Conservation (phyloP, 2,888 invertebrate species). For the Latrodectus hesperus region DNA sequence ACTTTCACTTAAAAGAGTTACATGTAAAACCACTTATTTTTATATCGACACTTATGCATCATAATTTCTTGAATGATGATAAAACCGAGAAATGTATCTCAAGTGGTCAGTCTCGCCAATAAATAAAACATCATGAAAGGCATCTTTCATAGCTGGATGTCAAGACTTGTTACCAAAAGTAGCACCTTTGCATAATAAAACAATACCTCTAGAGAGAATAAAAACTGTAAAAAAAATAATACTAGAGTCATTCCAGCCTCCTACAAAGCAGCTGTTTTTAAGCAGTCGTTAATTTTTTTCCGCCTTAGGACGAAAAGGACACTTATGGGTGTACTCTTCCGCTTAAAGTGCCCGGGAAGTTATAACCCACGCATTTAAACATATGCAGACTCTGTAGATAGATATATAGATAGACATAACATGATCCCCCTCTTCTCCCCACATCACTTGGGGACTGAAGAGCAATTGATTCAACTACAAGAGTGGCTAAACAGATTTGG, state of each 20-base stretch:
- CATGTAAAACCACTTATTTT: too few species aligned
- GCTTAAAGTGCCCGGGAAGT: neutral
- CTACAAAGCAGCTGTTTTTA: conserved; percentile 59
- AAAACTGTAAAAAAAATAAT: conserved; percentile 16
- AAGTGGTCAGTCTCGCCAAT: too few species aligned
- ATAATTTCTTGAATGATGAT: too few species aligned
- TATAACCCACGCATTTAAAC: conserved; percentile 6
- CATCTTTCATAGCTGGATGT: neutral
- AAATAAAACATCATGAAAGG: neutral
- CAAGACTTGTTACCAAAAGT: conserved; percentile 47
- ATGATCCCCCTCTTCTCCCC: conserved; percentile 18
- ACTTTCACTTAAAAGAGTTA: too few species aligned
- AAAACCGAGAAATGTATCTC: too few species aligned
- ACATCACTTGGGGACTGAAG: neutral
- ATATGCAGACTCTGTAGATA: conserved; percentile 20
- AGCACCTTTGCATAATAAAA: conserved; percentile 48
- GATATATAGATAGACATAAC: conserved; percentile 10
- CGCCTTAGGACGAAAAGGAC: neutral
- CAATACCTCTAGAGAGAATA: conserved; percentile 28
- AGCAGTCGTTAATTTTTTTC: conserved; percentile 21
- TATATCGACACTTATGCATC: too few species aligned
- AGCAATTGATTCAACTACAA: conserved; percentile 54
- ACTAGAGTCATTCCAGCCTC: conserved; percentile 17
- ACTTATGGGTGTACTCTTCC: conserved; percentile 1
- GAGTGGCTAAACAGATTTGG: conserved; percentile 61